A percentile compares a stretch with the other conserved stretches of the same genome.
Conservation (phyloP, 1,140 invertebrate genomes). For the Camponotus pennsylvanicus region DNA sequence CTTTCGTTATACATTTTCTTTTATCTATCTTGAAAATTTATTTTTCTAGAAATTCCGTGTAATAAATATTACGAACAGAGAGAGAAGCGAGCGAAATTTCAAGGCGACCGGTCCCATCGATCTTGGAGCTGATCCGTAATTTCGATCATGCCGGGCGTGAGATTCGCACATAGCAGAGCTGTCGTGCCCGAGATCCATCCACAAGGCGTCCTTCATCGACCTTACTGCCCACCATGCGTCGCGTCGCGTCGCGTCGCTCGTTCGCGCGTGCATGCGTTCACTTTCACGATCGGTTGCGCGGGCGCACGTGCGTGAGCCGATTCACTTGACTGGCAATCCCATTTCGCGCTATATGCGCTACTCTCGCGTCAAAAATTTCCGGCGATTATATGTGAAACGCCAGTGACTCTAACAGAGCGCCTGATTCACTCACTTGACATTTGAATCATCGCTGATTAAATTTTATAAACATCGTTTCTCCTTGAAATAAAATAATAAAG, state of each 20-base stretch:
- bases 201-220: conserved; percentile 78
- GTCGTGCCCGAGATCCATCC: conserved; percentile 43
- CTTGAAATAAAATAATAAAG: background rate
- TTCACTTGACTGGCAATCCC: conserved; percentile 32
- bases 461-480: no score
- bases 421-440: background rate
- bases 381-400: background rate
- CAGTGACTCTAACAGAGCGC: background rate
- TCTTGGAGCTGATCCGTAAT: background rate
- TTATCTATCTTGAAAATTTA: background rate
- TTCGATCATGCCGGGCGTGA: conserved; percentile 32
- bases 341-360: background rate
- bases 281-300: conserved; percentile 73
- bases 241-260: conserved; percentile 22
- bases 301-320: conserved; percentile 59
- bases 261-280: conserved; percentile 68
- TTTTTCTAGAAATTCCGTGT: background rate
- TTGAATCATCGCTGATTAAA: background rate
- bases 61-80: background rate
- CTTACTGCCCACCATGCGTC: conserved; percentile 71
- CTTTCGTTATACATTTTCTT: background rate
- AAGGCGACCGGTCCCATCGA: background rate
- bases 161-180: conserved; percentile 20
- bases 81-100: background rate
- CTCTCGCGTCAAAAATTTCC: background rate